A percentile compares a stretch with the other conserved stretches of the same genome.
phyloP scores from a whole-genome alignment of 2,888 invertebrate genomes.

The Stenolophus ochropezus region DNA sequence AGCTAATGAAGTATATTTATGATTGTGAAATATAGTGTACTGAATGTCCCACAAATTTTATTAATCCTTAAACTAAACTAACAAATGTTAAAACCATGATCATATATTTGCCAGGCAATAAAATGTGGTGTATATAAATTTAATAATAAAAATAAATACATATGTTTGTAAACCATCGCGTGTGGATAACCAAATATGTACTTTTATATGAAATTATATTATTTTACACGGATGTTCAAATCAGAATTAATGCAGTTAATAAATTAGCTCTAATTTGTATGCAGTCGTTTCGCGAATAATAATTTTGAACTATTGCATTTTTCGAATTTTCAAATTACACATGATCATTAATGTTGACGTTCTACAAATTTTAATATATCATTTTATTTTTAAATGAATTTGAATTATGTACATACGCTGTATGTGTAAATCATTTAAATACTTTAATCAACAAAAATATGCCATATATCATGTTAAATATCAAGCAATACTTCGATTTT shows the following conservation, averaged over 20 bases:
- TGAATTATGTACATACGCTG: not conserved
- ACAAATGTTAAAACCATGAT: not conserved
- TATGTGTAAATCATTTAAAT: not conserved
- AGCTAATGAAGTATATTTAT: no score
- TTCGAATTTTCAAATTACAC: not conserved
- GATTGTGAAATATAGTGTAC: not conserved
- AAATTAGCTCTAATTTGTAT: not conserved
- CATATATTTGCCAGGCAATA: not conserved
- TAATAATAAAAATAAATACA: not conserved
- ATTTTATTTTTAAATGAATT: not conserved
- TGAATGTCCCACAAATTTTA: not conserved
- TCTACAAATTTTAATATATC: not conserved
- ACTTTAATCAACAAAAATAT: no score
- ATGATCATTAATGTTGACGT: not conserved
- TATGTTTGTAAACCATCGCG: conserved; percentile 9
- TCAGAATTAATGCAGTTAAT: conserved; percentile 5
- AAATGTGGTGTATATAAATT: not conserved
- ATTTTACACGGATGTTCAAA: conserved; percentile 14
- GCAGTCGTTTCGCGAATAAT: not conserved
- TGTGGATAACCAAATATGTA: conserved; percentile 3
- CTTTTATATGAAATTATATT: conserved; percentile 8
- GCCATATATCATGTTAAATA: no score
- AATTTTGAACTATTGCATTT: not conserved
- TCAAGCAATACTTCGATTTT: no score
- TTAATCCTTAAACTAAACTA: not conserved